These are phyloP conservation scores for Mastigias papua DNA, from an alignment of 30 jellyfish, hydroid and myxozoan species.

Conservation along the genomic window DNA sequence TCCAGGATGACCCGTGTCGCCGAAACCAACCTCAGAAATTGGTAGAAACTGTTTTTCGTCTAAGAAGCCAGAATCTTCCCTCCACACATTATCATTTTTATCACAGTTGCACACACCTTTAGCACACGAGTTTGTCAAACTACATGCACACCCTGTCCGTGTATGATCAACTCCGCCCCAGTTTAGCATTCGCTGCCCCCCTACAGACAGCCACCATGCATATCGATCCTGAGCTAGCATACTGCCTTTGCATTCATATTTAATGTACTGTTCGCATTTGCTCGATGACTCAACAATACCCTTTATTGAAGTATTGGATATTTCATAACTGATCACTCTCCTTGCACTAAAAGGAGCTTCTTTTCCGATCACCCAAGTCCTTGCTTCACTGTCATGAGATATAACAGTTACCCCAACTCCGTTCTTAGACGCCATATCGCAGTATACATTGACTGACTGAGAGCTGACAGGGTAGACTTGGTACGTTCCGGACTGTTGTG, in stretches of 20 bases:
- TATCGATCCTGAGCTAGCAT: not conserved
- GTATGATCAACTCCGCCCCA: slow-evolving; percentile 63
- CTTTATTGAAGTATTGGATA: not conserved
- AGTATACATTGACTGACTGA: slow-evolving; percentile 15
- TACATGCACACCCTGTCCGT: slow-evolving; percentile 15
- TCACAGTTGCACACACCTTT: slow-evolving; percentile 23
- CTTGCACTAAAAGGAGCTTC: too few relatives aligned
- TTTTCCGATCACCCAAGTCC: slow-evolving; percentile 22
- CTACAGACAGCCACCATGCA: slow-evolving; percentile 43
- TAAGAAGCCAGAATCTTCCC: slow-evolving; percentile 26
- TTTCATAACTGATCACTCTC: slow-evolving; percentile 6
- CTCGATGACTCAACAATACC: not conserved
- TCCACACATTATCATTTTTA: slow-evolving; percentile 13
- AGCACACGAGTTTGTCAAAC: not conserved
- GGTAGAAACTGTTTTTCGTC: slow-evolving; percentile 23
- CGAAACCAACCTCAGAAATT: slow-evolving; percentile 32
- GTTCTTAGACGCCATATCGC: slow-evolving; percentile 43
- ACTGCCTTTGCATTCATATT: slow-evolving; percentile 43
- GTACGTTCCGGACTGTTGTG: slow-evolving; percentile 7
- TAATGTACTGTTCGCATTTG: slow-evolving; percentile 32
- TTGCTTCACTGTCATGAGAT: slow-evolving; percentile 63
- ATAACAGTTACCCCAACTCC: slow-evolving; percentile 43
- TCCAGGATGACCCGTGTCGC: slow-evolving; percentile 19
- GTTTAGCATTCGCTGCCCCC: slow-evolving; percentile 23
- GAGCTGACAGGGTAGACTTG: not conserved